Evolutionary conservation across 2,797 vertebrate species (phyloP).

Genomic region (Yasuhikotakia modesta): DNA sequence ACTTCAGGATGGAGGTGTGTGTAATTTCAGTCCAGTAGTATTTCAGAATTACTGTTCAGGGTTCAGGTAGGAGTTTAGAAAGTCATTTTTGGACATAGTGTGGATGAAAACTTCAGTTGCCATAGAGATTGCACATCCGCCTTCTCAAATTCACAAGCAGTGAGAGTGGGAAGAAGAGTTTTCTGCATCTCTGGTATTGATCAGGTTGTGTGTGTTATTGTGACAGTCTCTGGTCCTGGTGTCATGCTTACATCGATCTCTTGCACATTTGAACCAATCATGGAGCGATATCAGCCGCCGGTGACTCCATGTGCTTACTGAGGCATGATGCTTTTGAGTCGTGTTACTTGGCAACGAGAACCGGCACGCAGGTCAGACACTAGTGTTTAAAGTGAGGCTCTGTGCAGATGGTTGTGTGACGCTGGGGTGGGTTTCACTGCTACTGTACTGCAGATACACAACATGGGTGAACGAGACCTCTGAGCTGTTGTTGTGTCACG

Average conservation of each 20-base stretch:
- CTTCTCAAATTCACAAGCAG: slow-evolving; percentile 26
- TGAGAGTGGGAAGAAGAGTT: slow-evolving; percentile 30
- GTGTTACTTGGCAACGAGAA: slow-evolving; percentile 51
- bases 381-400: slow-evolving; percentile 38
- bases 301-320: slow-evolving; percentile 56
- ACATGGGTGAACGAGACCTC: slow-evolving; percentile 56
- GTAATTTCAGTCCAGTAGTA: not conserved
- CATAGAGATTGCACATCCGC: slow-evolving; percentile 41
- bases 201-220: slow-evolving; percentile 56
- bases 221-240: slow-evolving; percentile 35
- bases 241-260: slow-evolving; percentile 64
- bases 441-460: slow-evolving; percentile 52
- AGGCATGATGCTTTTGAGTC: slow-evolving; percentile 27
- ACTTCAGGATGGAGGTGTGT: too few relatives aligned
- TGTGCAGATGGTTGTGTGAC: slow-evolving; percentile 54
- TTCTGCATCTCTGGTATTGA: too few relatives aligned
- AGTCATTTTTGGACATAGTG: slow-evolving; percentile 30
- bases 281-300: slow-evolving; percentile 57
- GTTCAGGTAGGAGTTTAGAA: slow-evolving; percentile 19
- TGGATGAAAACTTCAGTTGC: slow-evolving; percentile 21
- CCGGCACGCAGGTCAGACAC: slow-evolving; percentile 48
- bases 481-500: slow-evolving; percentile 54
- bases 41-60: not conserved
- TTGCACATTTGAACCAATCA: slow-evolving; percentile 56
- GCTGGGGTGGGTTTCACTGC: slow-evolving; percentile 50